phyloP scores from a whole-genome alignment of 92 coral and sea anemone species.

The Umimayanthus kanabou region DNA sequence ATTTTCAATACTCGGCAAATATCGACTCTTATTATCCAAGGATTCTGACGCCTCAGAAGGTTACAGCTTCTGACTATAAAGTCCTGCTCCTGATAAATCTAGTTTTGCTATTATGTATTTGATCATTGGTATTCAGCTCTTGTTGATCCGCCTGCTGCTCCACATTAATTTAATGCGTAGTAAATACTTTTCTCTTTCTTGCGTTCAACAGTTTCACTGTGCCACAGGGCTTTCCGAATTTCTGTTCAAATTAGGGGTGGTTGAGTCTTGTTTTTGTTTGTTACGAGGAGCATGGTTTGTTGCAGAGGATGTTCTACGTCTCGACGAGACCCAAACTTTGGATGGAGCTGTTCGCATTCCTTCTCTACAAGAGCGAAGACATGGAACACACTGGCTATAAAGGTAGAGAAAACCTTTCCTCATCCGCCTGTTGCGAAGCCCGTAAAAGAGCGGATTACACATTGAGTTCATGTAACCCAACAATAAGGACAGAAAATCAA shows the following conservation, averaged over 20 bases:
- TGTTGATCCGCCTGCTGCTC: too few species aligned
- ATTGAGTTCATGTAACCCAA: slow-evolving; percentile 76
- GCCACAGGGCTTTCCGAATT: background rate
- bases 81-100: too few species aligned
- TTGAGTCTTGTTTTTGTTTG: background rate
- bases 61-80: too few species aligned
- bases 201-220: background rate
- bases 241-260: background rate
- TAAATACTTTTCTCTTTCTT: background rate
- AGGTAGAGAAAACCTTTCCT: slow-evolving; percentile 45
- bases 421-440: slow-evolving; percentile 63
- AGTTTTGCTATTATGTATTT: too few species aligned
- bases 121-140: too few species aligned
- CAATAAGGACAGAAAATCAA: slow-evolving; percentile 68
- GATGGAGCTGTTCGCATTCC: background rate
- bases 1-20: too few species aligned
- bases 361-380: background rate
- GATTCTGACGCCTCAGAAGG: too few species aligned
- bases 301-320: background rate
- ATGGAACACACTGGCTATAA: slow-evolving; percentile 16
- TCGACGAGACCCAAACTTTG: background rate
- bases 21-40: too few species aligned
- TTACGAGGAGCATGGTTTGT: background rate
- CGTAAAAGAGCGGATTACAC: slow-evolving; percentile 77
- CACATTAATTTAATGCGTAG: too few species aligned